Evolutionary conservation across 1,140 invertebrate genomes (phyloP), one percentile per base, ranked within the genome.

Genomic region (Zaprionus davidi): DNA sequence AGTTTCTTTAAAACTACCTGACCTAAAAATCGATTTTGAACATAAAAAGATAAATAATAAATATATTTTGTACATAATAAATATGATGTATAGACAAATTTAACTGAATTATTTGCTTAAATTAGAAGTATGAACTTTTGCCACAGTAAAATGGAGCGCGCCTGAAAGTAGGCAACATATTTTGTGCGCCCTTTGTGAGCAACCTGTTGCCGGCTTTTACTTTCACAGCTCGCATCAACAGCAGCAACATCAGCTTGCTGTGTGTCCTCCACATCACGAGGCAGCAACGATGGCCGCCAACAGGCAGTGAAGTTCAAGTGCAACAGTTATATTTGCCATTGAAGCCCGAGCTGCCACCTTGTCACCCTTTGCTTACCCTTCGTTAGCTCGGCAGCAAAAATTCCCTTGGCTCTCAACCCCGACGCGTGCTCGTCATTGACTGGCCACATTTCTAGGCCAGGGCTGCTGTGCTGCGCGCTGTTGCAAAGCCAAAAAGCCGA

Each of bases 221-320:
- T 84, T 84, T 84, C 82, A 66, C 67, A 58, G 41, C 49, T 53
- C 71, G 46, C 62, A 60, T 13, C 44, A 51, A 12, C 57, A 44
- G 24, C 28, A 63, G 53, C 20, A n/a, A 44, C n/a, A 44, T 44
- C 41, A n/a, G 31, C 31, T 34, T 7, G 31, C 31, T 34, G 9
- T 11, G 0, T 34, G 9, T 34, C 9, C 31, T 34, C 31, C 57
- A 66, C 38, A 46, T 59, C 58, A 57, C 60, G 56, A 63, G 51
- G 63, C 69, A 65, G 11, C 76, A 49, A 62, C 73, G 70, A 69
- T 80, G 85, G 71, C 81, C 71, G 59, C 66, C 56, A 62, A 75
- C 31, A 34, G 62, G 71, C 79, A 90, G 74, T 85, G 85, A 90
- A 90, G 85, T 90, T 90, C 85, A 90, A 90, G 85, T 90, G 85